Base-by-base conservation (phyloP, 1,140 invertebrate genomes). In the Trichonephila clavipes region DNA sequence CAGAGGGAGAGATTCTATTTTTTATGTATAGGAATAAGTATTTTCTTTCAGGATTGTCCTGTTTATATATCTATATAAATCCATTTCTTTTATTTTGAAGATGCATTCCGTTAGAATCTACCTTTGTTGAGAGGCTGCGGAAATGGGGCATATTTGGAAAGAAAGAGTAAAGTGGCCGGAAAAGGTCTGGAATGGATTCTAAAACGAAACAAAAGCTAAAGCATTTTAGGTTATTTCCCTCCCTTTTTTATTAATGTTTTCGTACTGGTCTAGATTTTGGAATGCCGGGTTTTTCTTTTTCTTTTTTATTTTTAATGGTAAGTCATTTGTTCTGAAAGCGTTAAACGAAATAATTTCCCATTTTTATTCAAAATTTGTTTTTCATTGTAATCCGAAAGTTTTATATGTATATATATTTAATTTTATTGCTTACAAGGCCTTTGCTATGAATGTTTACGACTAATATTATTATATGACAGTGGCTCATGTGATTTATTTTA, bases 41-140 rank as follows among this genome's bases (percentile, higher is more conserved):
- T 83, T 83, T 83, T 85, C 59, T 5, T 64, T 64, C 34, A 21
- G 72, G 34, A 91, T 91, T 83, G 58, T 77, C 83, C 87, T 69
- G 87, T 34, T 66, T 51, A 34, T 12, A 72, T 61, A 40, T 28
- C 18, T 62, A 34, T 40, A n/a, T 85, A 51, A 21, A 85, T 85
- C 44, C 82, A 58, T n/a, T 59, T 34, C 34, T 88, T 88, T 72
- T 88, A 62, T 64, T 69, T 69, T 69, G 34, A 69, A 59, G 34
- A 91, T 24, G 10, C 21, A 40, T n/a, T 24, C 77, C n/a, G 28
- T 87, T 24, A 40, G 40, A n/a, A 28, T 77, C 44, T 61, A 92
- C 91, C 91, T 92, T 72, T 92, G 91, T 92, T 92, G 62, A 66
- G 64, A 87, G 18, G 28, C 51, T 85, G 82, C 58, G 90, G 59